Evolutionary conservation across 2,113 vertebrate species (phyloP), one percentile per base, ranked within the genome.

Genomic region (Heteronetta atricapilla): DNA sequence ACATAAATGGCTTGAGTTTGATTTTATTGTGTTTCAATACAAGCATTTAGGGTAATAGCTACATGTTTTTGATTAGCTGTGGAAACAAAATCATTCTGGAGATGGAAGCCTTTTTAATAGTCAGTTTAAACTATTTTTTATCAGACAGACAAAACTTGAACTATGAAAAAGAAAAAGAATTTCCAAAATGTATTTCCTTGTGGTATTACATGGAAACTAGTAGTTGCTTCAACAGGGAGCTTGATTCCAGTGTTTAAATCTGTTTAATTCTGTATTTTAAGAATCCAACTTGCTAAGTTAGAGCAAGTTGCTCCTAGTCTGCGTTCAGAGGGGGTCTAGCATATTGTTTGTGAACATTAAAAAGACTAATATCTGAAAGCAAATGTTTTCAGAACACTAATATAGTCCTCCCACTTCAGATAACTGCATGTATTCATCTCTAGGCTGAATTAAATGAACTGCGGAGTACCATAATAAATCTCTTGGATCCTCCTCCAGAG

Each of bases 381-480:
- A 11, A 29, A 33, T 34, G 38, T 82, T 60, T 67, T 93, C 52
- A 67, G 53, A 67, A 53, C 21, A 40, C 19, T n/a, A 16, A 36
- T 19, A 38, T 5, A 72, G 13, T 40, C 31, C 26, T 78, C 19
- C 29, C 33, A 42, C 55, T 77, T 75, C 23, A 89, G 62, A 46
- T 88, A 50, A 88, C 22, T 70, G 59, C 12, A 34, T 72, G 59
- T 84, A 4, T 93, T 93, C 84, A 13, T 79, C 58, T 86, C 62
- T 76, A 99, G 99, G 99, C 99, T 23, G 99, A 99, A 96, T 93
- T 99, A 93, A 99, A 97, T 28, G 99, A 99, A 28, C 94, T 99
- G 44, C 98, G 99, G 7, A 97, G 98, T 86, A 99, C 99, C 95
- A 99, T 99, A 91, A 98, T 98, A 94, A 99, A 99, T 82, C 98